Conservation (phyloP, 2,888 invertebrate genomes). For the Tenthredo notha region DNA sequence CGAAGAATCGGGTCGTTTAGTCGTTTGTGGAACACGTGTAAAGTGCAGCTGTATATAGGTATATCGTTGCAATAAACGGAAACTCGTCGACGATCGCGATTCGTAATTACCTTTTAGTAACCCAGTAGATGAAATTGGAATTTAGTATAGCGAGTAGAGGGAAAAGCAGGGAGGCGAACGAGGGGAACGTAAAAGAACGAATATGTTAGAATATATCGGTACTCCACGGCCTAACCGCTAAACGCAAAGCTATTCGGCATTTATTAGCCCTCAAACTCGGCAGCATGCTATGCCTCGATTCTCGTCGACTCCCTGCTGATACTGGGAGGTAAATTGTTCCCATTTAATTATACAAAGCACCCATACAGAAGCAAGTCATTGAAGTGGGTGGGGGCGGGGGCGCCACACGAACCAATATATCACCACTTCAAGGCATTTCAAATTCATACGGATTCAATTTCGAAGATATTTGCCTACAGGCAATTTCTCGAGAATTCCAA, state of each 20-base stretch:
- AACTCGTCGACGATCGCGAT: conserved; percentile 36
- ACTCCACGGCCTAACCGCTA: conserved; percentile 30
- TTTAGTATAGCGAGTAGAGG: not conserved
- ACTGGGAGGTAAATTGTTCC: conserved; percentile 50
- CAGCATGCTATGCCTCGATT: conserved; percentile 40
- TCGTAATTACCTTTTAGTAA: conserved; percentile 40
- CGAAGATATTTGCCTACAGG: conserved; percentile 46
- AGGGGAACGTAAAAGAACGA: conserved; percentile 35
- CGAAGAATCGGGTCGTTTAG: conserved; percentile 37
- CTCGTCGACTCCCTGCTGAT: conserved; percentile 43
- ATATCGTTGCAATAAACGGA: conserved; percentile 35
- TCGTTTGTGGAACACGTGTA: conserved; percentile 50
- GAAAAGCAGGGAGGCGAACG: not conserved
- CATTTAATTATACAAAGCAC: conserved; percentile 53
- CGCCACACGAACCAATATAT: conserved; percentile 43
- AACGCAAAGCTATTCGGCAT: conserved; percentile 50
- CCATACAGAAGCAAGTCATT: conserved; percentile 40
- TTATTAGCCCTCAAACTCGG: conserved; percentile 51
- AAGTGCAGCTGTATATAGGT: conserved; percentile 20
- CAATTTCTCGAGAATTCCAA: conserved; percentile 52
- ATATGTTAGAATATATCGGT: conserved; percentile 36
- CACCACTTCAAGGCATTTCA: conserved; percentile 49
- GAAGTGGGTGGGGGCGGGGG: not conserved
- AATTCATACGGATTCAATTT: conserved; percentile 50
- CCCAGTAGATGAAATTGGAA: not conserved